phyloP scores from a whole-genome alignment of 1,140 invertebrate species.

The Colletes latitarsis region DNA sequence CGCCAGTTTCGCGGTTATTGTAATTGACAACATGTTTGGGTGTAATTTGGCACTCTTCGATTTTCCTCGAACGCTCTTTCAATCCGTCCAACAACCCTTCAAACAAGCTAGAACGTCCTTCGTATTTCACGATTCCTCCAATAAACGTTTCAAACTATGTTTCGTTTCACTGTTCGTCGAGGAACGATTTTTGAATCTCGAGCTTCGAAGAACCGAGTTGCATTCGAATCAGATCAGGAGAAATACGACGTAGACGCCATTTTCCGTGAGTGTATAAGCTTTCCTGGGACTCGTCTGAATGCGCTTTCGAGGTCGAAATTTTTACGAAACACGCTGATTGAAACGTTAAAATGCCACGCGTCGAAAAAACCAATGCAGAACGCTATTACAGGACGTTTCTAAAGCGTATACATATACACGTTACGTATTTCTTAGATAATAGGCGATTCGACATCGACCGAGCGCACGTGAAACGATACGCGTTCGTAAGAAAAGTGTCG shows the following conservation, averaged over 20 bases:
- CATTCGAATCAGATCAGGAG: neutral
- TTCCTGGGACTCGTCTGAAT: neutral
- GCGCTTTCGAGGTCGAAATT: neutral
- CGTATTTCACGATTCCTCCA: neutral
- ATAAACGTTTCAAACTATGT: too few relatives aligned
- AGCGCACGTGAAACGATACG: constrained; percentile 10
- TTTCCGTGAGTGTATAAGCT: too few relatives aligned
- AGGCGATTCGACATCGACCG: neutral
- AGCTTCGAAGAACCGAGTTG: constrained; percentile 17
- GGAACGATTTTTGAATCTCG: too few relatives aligned
- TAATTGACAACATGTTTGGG: constrained; percentile 48
- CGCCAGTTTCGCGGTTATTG: neutral
- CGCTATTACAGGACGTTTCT: constrained; percentile 37
- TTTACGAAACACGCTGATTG: constrained; percentile 10
- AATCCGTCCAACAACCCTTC: neutral
- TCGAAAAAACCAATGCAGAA: constrained; percentile 26
- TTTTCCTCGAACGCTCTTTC: neutral
- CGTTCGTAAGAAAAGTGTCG: constrained; percentile 19
- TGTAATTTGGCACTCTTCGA: constrained; percentile 55
- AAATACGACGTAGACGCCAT: too few relatives aligned
- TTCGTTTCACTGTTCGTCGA: neutral
- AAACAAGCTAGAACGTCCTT: neutral
- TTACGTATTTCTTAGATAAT: constrained; percentile 35
- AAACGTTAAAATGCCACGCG: constrained; percentile 35
- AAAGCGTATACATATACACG: constrained; percentile 42